Percentiles rank a stretch among this genome's conserved stretches.
phyloP scores from a whole-genome alignment of 2,797 vertebrate species.

The Anguilla anguilla region DNA sequence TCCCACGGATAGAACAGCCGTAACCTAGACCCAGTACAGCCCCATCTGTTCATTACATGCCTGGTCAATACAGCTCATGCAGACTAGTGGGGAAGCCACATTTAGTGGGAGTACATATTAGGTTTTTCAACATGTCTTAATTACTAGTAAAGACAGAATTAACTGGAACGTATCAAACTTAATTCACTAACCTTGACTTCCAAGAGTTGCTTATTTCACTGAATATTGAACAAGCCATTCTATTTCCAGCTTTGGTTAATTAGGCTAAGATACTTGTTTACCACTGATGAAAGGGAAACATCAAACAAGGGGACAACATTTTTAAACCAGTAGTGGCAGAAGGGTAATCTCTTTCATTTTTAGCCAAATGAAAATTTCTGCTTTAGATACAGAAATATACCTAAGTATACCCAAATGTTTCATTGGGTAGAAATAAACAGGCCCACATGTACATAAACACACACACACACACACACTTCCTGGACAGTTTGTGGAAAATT shows the following conservation, averaged over 20 bases:
- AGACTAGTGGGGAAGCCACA: not conserved
- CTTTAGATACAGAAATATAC: not conserved
- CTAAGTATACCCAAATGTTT: not conserved
- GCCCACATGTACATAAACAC: not conserved
- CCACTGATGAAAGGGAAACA: conserved; percentile 7
- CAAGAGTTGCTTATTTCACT: conserved; percentile 32
- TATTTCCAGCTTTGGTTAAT: conserved; percentile 26
- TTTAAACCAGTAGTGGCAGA: conserved; percentile 21
- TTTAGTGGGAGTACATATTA: not conserved
- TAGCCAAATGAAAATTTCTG: not conserved
- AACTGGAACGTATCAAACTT: conserved; percentile 34
- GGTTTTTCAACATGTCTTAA: not conserved
- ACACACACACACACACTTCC: too few relatives aligned
- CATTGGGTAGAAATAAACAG: not conserved
- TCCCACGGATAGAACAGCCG: not conserved
- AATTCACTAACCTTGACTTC: conserved; percentile 35
- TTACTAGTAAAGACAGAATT: conserved; percentile 24
- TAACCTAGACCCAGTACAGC: not conserved
- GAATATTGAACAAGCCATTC: conserved; percentile 8
- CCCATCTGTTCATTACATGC: not conserved
- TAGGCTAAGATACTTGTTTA: conserved; percentile 9
- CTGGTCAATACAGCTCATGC: not conserved
- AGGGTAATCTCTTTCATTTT: conserved; percentile 22
- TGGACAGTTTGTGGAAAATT: too few relatives aligned
- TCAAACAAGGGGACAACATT: conserved; percentile 21